Evolutionary conservation across 2,888 invertebrate genomes (phyloP).

Genomic region (Cepaea hortensis): DNA sequence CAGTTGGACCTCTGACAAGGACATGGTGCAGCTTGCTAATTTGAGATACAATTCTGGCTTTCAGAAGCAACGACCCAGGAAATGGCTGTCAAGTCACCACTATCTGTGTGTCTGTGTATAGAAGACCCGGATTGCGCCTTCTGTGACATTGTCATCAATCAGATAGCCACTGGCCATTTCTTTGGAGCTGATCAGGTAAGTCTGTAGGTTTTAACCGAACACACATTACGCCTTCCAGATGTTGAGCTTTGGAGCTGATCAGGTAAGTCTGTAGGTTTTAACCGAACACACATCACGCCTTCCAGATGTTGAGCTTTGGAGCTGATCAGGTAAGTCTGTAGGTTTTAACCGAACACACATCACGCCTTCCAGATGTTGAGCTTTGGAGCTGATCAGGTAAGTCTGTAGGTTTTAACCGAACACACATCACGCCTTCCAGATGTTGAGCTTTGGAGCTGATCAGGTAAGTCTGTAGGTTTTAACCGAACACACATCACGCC

Average conservation of each 20-base stretch:
- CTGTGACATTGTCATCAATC: conserved; percentile 28
- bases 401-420: too few species aligned
- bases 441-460: neutral
- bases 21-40: neutral
- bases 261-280: too few species aligned
- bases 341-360: too few species aligned
- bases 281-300: too few species aligned
- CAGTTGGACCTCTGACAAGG: too few species aligned
- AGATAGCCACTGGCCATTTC: conserved; percentile 26
- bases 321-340: too few species aligned
- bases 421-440: too few species aligned
- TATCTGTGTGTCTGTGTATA: conserved; percentile 36
- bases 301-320: conserved; percentile 12
- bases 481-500: too few species aligned
- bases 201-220: too few species aligned
- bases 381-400: neutral
- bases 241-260: neutral
- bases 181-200: neutral
- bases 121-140: conserved; percentile 3
- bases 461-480: too few species aligned
- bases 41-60: neutral
- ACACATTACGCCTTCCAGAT: too few species aligned
- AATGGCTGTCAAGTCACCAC: conserved; percentile 10
- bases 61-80: neutral
- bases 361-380: too few species aligned